Conservation (phyloP, 2,888 invertebrate species). For the Andrena bucephala region DNA sequence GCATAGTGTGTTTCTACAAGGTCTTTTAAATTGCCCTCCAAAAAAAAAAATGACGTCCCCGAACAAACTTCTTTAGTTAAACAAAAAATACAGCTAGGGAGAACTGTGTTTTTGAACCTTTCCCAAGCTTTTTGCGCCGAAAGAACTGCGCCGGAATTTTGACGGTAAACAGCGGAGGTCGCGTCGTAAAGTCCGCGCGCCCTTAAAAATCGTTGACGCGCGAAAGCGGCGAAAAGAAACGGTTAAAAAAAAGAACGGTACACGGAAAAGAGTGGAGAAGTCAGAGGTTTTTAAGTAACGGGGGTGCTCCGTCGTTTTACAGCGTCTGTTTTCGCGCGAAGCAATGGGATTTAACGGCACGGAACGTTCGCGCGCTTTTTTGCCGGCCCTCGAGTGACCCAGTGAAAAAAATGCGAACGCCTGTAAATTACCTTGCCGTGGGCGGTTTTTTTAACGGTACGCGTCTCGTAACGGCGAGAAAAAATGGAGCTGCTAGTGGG, state of each 20-base stretch:
- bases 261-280: conserved; percentile 36
- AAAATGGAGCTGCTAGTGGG: neutral
- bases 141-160: conserved; percentile 29
- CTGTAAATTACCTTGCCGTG: conserved; percentile 37
- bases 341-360: conserved; percentile 13
- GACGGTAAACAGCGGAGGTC: conserved; percentile 2
- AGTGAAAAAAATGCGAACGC: conserved; percentile 47
- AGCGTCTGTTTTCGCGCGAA: conserved; percentile 46
- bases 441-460: conserved; percentile 63
- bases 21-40: too few species aligned
- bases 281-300: conserved; percentile 62
- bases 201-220: conserved; percentile 15
- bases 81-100: neutral
- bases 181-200: conserved; percentile 18
- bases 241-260: conserved; percentile 40
- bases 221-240: conserved; percentile 1
- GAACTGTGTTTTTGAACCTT: conserved; percentile 7
- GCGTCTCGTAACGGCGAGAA: conserved; percentile 60
- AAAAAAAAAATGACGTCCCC: neutral
- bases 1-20: too few species aligned
- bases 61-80: neutral
- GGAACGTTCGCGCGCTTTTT: conserved; percentile 48
- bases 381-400: neutral
- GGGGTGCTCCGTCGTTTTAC: conserved; percentile 48
- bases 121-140: neutral